Conservation (phyloP, 2,797 vertebrate genomes). For the Orientallactaga sibirica region DNA sequence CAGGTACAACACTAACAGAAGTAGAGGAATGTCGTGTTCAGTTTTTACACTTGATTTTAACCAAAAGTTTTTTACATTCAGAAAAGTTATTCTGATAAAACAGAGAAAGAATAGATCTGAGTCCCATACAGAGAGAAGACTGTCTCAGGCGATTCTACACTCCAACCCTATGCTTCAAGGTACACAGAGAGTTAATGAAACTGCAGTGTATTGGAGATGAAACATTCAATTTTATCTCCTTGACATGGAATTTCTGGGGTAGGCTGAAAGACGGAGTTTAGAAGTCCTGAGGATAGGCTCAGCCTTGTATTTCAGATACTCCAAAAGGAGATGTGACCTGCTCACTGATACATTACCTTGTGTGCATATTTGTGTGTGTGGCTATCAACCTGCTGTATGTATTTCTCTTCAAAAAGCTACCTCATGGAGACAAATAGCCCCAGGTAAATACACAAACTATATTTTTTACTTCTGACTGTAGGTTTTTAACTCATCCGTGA, state of each 20-base stretch:
- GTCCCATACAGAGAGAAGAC: not conserved
- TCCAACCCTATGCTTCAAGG: not conserved
- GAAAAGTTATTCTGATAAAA: not conserved
- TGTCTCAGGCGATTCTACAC: not conserved
- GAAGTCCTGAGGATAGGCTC: not conserved
- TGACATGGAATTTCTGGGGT: not conserved
- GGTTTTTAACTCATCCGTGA: slow-evolving; percentile 78
- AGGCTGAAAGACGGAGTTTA: not conserved
- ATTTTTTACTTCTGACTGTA: slow-evolving; percentile 72
- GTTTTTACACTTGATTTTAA: not conserved
- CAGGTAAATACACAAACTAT: slow-evolving; percentile 73
- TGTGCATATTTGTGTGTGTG: not conserved
- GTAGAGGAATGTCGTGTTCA: not conserved
- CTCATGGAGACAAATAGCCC: slow-evolving; percentile 73
- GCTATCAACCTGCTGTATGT: not conserved
- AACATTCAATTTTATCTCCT: not conserved
- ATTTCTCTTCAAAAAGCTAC: slow-evolving; percentile 70
- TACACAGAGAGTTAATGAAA: not conserved
- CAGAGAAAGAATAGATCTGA: not conserved
- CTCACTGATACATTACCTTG: not conserved
- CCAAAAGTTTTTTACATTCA: not conserved
- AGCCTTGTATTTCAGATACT: slow-evolving; percentile 30
- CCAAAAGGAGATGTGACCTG: not conserved
- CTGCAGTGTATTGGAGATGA: not conserved
- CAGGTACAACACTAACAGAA: not conserved